Base-by-base conservation (phyloP, 2,888 invertebrate species). In the Lordiphosa fenestrarum region DNA sequence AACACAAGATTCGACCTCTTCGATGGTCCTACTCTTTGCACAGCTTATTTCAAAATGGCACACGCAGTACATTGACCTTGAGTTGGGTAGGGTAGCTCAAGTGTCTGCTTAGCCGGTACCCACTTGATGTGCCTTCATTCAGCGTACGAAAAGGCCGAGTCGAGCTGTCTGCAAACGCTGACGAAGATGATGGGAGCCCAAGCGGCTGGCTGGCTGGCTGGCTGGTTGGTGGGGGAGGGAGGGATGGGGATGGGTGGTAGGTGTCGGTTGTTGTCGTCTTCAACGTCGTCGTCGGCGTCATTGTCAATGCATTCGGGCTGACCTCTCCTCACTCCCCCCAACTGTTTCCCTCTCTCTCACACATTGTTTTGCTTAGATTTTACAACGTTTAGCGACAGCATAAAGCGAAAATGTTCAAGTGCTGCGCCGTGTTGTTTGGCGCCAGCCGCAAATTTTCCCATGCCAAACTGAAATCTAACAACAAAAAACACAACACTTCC, bases 161-260 rank as follows among this genome's bases (percentile, higher is more conserved):
- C 72, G 56, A 48, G 42, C 50, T 65, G 72, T 72, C 75, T 72
- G 71, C 67, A 67, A 38, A 30, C 46, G 57, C 33, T 64, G 52
- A 56, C 47, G 53, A 44, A 36, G 48, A 25, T 25, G 56, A 21
- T 38, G 56, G 30, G 30, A 6, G 21, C 30, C 36, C 25, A 25
- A 37, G 15, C 15, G 15, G 2, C 25, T 25, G 12, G 38, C 19
- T 3, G 36, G 39, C 30, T 38, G 37, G 40, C 25, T 25, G 12
- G 38, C 19, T 3, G 38, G 39, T 35, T 38, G 37, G 40, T 21
- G 46, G 25, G 5, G 41, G 48, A 1, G 19, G 19, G 0, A 12
- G 36, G 13, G 9, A 15, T 15, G 15, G 36, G 13, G 9, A 15
- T 15, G 15, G 15, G 15, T 15, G 15, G 51, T 0, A 12, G 25